These are phyloP conservation scores for Drosophila lacertosa DNA, from an alignment of 1,140 invertebrate species.

Conservation along the genomic window DNA sequence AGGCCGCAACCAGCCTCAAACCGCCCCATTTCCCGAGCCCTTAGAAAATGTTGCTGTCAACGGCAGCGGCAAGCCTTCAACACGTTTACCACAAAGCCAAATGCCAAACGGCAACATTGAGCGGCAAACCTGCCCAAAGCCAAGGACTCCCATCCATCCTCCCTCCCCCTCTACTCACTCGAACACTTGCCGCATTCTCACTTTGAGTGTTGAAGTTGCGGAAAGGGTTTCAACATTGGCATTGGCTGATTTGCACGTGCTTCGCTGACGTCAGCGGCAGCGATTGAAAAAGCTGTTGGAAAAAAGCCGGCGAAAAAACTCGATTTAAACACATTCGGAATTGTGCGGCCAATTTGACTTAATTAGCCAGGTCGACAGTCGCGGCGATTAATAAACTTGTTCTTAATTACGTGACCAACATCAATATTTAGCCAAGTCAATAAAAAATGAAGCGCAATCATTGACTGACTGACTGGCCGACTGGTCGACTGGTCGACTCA, in stretches of 20 bases:
- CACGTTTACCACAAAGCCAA: conserved; percentile 61
- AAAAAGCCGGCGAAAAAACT: conserved; percentile 30
- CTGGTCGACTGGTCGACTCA: conserved; percentile 5
- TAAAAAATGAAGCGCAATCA: conserved; percentile 27
- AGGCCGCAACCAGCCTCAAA: neutral
- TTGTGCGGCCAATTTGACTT: conserved; percentile 66
- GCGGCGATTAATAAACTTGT: conserved; percentile 69
- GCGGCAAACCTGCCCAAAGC: conserved; percentile 26
- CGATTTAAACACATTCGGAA: conserved; percentile 53
- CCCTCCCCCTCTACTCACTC: neutral
- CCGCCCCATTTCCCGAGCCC: neutral
- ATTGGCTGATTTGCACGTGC: conserved; percentile 54
- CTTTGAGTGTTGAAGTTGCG: conserved; percentile 42
- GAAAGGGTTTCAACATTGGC: conserved; percentile 18
- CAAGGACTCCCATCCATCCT: neutral
- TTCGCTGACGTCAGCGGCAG: neutral
- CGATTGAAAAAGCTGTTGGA: neutral
- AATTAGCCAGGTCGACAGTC: conserved; percentile 51
- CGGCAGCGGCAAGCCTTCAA: conserved; percentile 48
- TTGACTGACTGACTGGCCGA: conserved; percentile 25
- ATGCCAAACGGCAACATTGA: conserved; percentile 51
- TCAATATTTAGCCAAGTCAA: conserved; percentile 45
- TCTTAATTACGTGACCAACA: conserved; percentile 70
- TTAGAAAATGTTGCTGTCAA: conserved; percentile 41
- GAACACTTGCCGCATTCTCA: conserved; percentile 57